Percentiles rank a stretch among this genome's conserved stretches.
Conservation (phyloP, 92 coral and sea anemone genomes). For the Heliopora coerulea region DNA sequence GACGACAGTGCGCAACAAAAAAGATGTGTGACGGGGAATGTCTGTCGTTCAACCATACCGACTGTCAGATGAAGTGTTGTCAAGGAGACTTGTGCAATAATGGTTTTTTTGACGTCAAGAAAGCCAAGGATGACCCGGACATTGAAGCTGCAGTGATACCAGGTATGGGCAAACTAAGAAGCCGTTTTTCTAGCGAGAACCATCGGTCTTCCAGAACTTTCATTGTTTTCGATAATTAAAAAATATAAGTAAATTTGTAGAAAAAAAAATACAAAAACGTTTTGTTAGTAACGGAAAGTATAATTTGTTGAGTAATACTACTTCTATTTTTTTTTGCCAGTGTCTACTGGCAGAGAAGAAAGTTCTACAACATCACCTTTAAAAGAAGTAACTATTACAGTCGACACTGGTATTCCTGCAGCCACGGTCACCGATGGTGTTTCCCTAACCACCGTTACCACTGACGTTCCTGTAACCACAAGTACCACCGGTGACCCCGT, state of each 20-base stretch:
- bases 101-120: not conserved
- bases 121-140: not conserved
- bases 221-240: too few relatives aligned
- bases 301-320: too few relatives aligned
- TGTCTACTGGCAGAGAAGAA: too few relatives aligned
- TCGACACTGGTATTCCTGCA: not conserved
- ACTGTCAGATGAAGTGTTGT: slow-evolving; percentile 32
- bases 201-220: too few relatives aligned
- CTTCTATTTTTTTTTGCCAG: too few relatives aligned
- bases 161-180: not conserved
- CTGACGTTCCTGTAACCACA: too few relatives aligned
- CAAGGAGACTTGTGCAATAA: slow-evolving; percentile 26
- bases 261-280: too few relatives aligned
- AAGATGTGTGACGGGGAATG: slow-evolving; percentile 28
- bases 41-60: slow-evolving; percentile 11
- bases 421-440: not conserved
- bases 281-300: too few relatives aligned
- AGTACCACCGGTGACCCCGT: too few relatives aligned
- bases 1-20: slow-evolving; percentile 38
- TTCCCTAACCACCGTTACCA: not conserved
- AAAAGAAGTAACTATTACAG: not conserved
- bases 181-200: too few relatives aligned
- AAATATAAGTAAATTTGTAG: too few relatives aligned
- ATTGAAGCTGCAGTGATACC: not conserved
- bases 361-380: too few relatives aligned